Evolutionary conservation across 2,888 invertebrate genomes (phyloP).

Genomic region (Polia nebulosa): DNA sequence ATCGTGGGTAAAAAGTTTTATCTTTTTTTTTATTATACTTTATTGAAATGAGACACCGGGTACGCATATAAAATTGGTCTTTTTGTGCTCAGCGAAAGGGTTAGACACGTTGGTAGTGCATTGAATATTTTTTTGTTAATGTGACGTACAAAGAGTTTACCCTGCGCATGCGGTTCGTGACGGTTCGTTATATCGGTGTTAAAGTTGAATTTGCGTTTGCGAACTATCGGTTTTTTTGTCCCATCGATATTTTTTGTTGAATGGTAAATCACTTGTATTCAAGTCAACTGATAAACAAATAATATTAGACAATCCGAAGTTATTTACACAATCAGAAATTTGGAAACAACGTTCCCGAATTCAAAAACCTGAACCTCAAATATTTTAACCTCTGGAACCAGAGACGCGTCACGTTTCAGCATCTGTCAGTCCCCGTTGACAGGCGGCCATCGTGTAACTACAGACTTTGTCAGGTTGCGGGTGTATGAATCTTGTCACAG

Average conservation of each 20-base stretch:
- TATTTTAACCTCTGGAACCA: too few species aligned
- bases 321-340: too few species aligned
- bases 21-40: constrained; percentile 86
- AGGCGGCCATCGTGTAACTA: too few species aligned
- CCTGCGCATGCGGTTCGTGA: constrained; percentile 86
- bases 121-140: constrained; percentile 79
- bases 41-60: constrained; percentile 91
- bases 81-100: constrained; percentile 85
- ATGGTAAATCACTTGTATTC: constrained; percentile 14
- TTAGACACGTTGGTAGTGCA: constrained; percentile 79
- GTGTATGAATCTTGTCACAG: too few species aligned
- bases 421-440: too few species aligned
- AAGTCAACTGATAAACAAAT: too few species aligned
- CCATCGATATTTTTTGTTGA: constrained; percentile 15
- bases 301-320: too few species aligned
- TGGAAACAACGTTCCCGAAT: too few species aligned
- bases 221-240: constrained; percentile 48
- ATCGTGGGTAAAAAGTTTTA: constrained; percentile 89
- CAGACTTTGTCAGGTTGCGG: too few species aligned
- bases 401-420: too few species aligned
- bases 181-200: constrained; percentile 87
- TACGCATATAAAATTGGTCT: constrained; percentile 89
- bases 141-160: constrained; percentile 76
- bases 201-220: constrained; percentile 84
- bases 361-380: too few species aligned